Evolutionary conservation across 2,888 invertebrate species (phyloP).

Genomic region (Trissoscelio sp.): DNA sequence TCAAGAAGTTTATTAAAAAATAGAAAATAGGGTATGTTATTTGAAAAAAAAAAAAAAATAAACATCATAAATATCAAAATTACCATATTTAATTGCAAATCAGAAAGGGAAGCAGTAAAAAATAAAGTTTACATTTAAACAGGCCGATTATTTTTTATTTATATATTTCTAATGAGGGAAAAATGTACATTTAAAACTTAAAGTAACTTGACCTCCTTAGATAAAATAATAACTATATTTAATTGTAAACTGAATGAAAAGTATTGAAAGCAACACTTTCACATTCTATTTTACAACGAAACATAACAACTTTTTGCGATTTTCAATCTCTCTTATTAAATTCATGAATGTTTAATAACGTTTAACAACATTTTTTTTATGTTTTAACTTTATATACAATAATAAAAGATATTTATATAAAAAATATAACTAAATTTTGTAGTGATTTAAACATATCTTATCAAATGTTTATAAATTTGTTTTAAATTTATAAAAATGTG

Average conservation of each 20-base stretch:
- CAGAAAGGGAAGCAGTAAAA: neutral
- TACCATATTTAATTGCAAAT: conserved; percentile 8
- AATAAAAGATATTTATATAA: too few species aligned
- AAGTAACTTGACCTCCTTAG: conserved; percentile 14
- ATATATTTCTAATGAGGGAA: neutral
- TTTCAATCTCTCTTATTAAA: too few species aligned
- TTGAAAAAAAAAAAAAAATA: neutral
- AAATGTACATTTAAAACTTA: neutral
- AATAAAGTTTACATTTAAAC: neutral
- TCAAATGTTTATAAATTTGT: too few species aligned
- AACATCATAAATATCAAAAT: neutral
- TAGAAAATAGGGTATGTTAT: too few species aligned
- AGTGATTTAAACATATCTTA: too few species aligned
- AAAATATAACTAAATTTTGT: too few species aligned
- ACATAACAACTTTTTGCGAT: neutral
- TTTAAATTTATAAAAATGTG: too few species aligned
- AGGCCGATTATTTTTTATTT: neutral
- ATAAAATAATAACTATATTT: conserved; percentile 13
- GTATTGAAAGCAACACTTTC: conserved; percentile 35
- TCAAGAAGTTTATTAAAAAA: too few species aligned
- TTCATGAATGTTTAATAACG: too few species aligned
- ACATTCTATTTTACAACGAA: conserved; percentile 25
- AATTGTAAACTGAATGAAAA: conserved; percentile 32
- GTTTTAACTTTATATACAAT: too few species aligned
- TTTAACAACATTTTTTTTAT: too few species aligned